phyloP scores from a whole-genome alignment of 2,113 vertebrate genomes.

The Neolamprologus longior region DNA sequence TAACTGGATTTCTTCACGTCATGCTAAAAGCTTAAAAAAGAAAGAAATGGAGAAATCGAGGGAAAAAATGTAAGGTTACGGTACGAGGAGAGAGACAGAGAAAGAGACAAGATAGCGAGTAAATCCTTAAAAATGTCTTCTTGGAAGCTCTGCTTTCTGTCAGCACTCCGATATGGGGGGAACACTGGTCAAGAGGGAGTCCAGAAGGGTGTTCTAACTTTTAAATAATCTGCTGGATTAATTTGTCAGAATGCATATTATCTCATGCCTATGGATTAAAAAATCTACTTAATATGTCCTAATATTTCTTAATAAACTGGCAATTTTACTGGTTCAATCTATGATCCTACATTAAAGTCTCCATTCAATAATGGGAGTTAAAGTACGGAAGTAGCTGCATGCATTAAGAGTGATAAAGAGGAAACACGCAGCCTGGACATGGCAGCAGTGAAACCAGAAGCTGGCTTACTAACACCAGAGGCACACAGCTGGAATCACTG shows the following conservation, averaged over 20 bases:
- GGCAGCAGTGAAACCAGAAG: neutral
- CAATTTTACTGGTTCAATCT: neutral
- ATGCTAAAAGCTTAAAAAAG: neutral
- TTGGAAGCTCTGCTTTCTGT: neutral
- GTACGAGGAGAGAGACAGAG: neutral
- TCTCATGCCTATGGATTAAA: neutral
- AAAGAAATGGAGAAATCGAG: neutral
- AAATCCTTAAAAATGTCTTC: neutral
- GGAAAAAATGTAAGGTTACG: neutral
- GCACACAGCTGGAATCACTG: neutral
- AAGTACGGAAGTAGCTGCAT: neutral
- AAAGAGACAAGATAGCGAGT: neutral
- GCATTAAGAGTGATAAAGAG: neutral
- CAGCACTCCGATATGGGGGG: neutral
- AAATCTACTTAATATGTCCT: neutral
- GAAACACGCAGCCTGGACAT: neutral
- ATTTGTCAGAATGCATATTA: neutral
- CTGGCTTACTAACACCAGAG: neutral
- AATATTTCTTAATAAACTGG: neutral
- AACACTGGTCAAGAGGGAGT: neutral
- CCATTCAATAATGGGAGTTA: neutral
- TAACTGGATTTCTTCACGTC: neutral
- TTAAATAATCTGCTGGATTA: neutral
- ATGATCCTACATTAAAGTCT: neutral
- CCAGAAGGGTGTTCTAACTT: neutral